A percentile compares a stretch with the other conserved stretches of the same genome.
These are phyloP conservation scores for Aurelia sp. DNA, from an alignment of 30 jellyfish, hydroid and myxozoan genomes.

Conservation along the genomic window DNA sequence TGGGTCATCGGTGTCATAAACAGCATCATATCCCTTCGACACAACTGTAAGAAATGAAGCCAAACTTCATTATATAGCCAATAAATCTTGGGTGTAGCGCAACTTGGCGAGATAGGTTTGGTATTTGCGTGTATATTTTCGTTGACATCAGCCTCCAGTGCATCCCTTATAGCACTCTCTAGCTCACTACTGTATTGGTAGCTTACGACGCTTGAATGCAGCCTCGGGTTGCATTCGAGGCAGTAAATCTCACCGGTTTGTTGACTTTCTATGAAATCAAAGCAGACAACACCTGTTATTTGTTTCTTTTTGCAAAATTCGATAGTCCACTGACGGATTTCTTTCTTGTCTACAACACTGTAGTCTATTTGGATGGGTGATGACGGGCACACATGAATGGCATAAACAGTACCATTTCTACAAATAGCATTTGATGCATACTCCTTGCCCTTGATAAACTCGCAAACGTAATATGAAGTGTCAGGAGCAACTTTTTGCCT, in stretches of 20 bases:
- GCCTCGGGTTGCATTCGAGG: conserved; percentile 37
- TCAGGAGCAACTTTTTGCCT: background rate
- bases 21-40: conserved; percentile 26
- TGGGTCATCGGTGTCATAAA: conserved; percentile 14
- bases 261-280: conserved; percentile 5
- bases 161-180: background rate
- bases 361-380: background rate
- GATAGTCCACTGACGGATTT: background rate
- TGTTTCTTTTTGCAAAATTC: conserved; percentile 4
- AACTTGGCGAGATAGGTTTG: background rate
- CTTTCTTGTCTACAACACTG: background rate
- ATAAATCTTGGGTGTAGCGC: conserved; percentile 1
- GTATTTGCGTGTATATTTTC: background rate
- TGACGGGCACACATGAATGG: background rate
- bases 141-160: background rate
- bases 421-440: conserved; percentile 1
- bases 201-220: conserved; percentile 2
- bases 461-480: background rate
- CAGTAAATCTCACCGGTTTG: conserved; percentile 3
- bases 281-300: conserved; percentile 7
- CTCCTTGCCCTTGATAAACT: conserved; percentile 15
- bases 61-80: background rate
- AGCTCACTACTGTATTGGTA: conserved; percentile 4
- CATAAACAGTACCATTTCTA: background rate
- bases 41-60: background rate